Conservation (phyloP, 2,113 vertebrate genomes). For the cattle (Bos taurus) region ARS-UCD2.0 NC_037349.1:24992501-24993000, state of each 20-base stretch:
- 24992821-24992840: neutral
- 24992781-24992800: neutral
- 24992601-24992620: slow-evolving; percentile 15
- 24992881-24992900: neutral
- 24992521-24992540: neutral
- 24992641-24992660: neutral
- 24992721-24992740: neutral
- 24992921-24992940: neutral
- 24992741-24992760: neutral
- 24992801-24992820: neutral
- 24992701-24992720: neutral
- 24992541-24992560: slow-evolving; percentile 8
- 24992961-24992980: neutral
- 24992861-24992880: neutral
- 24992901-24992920: neutral
- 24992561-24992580: neutral
- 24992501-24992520: neutral
- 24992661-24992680: neutral
- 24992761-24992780: neutral
- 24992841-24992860: neutral
- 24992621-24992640: neutral
- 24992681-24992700: neutral
- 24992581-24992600: neutral
- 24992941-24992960: rapidly evolving
- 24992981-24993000: neutral